phyloP scores from a whole-genome alignment of 2,113 vertebrate genomes.

The Hydropotes inermis region DNA sequence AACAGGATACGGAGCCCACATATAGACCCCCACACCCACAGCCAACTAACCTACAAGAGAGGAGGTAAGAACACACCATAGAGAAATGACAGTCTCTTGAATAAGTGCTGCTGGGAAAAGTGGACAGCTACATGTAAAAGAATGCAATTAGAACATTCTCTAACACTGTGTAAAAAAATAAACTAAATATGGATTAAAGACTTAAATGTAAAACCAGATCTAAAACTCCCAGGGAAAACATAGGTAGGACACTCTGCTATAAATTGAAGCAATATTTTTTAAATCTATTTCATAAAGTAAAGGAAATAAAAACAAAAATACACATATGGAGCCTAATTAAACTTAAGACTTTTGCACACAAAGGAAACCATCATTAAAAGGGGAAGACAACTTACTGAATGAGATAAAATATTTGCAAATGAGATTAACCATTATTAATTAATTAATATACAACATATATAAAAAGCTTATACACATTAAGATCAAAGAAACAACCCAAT shows the following conservation, averaged over 20 bases:
- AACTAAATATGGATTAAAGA: neutral
- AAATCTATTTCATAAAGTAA: neutral
- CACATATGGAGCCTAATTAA: neutral
- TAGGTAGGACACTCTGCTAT: neutral
- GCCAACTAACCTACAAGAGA: neutral
- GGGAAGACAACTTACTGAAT: neutral
- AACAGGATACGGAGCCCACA: neutral
- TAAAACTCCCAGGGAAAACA: neutral
- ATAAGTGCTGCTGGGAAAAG: neutral
- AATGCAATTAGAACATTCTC: neutral
- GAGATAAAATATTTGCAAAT: neutral
- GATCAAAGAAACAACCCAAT: neutral
- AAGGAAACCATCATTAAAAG: neutral
- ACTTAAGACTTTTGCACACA: neutral
- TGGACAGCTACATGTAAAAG: neutral
- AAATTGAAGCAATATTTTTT: neutral
- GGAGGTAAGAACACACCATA: neutral
- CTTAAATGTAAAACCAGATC: neutral
- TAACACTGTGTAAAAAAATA: neutral
- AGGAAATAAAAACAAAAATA: neutral
- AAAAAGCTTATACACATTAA: neutral
- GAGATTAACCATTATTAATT: neutral
- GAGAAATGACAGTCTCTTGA: neutral
- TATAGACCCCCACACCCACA: neutral
- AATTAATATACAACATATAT: neutral